Conservation (phyloP, 2,888 invertebrate genomes). For the Hypomecis atomaria region DNA sequence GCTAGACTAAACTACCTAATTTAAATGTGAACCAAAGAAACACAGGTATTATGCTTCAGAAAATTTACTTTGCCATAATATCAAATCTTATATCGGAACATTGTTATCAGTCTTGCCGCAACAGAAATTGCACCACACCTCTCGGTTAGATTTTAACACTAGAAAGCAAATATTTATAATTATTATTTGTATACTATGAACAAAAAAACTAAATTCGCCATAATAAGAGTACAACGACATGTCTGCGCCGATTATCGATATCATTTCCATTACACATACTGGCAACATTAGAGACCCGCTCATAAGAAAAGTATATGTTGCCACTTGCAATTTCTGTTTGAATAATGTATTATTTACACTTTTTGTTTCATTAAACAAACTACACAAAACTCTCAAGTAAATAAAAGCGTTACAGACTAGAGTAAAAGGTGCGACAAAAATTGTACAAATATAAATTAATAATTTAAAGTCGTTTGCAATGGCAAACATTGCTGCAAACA, state of each 20-base stretch:
- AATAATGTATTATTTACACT: neutral
- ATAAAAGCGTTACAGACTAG: neutral
- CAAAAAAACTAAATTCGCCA: neutral
- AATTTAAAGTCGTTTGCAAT: too few relatives aligned
- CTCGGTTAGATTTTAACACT: slow-evolving; percentile 2
- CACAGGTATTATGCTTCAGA: too few relatives aligned
- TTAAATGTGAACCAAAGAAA: too few relatives aligned
- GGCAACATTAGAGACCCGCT: neutral
- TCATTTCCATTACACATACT: neutral
- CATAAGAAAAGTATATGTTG: neutral
- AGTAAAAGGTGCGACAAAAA: neutral
- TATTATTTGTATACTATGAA: neutral
- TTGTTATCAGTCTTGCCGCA: neutral
- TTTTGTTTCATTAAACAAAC: neutral
- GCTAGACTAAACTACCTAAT: too few relatives aligned
- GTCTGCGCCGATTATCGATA: neutral
- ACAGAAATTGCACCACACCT: neutral
- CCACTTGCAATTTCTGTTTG: slow-evolving; percentile 1
- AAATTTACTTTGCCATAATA: too few relatives aligned
- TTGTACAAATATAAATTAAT: neutral
- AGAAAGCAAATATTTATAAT: slow-evolving; percentile 1
- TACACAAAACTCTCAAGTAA: neutral
- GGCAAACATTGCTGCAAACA: neutral
- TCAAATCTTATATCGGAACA: neutral
- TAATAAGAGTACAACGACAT: neutral